These are phyloP conservation scores for Rhipidura dahli DNA, from an alignment of 2,113 vertebrate species.

Conservation along the genomic window DNA sequence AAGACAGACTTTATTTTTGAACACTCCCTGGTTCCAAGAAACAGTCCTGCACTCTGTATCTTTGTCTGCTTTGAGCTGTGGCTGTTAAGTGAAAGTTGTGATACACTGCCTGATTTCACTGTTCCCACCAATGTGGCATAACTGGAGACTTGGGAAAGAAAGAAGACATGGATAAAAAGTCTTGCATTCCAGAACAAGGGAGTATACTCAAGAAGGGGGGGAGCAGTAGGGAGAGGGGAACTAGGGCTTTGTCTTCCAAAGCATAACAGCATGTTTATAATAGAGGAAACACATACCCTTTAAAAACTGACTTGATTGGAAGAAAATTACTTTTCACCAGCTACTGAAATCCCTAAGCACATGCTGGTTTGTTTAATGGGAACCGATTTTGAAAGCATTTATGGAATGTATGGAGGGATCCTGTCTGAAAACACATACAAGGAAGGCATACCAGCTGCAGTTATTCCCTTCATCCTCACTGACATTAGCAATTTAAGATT, in stretches of 20 bases:
- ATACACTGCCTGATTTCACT: not conserved
- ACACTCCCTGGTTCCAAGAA: not conserved
- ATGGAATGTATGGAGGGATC: constrained; percentile 65
- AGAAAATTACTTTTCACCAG: constrained; percentile 52
- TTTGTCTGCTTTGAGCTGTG: not conserved
- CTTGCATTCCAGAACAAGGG: constrained; percentile 44
- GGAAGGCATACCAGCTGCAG: constrained; percentile 53
- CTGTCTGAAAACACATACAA: constrained; percentile 40
- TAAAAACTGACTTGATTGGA: constrained; percentile 56
- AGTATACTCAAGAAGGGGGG: not conserved
- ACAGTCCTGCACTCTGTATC: not conserved
- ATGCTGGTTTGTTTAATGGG: constrained; percentile 64
- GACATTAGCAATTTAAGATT: constrained; percentile 43
- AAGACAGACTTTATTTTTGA: not conserved
- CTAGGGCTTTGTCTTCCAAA: constrained; percentile 23
- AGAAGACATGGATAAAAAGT: constrained; percentile 37
- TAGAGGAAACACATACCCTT: constrained; percentile 47
- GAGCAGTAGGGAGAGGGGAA: not conserved
- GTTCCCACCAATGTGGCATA: constrained; percentile 2
- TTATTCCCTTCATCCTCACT: constrained; percentile 51
- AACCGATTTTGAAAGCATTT: constrained; percentile 65
- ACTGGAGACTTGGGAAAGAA: constrained; percentile 31
- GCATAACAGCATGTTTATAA: constrained; percentile 26
- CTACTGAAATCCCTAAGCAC: constrained; percentile 63
- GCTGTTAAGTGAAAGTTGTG: constrained; percentile 5